phyloP scores from a whole-genome alignment of 2,888 invertebrate genomes.

The Napeogenes sylphis region DNA sequence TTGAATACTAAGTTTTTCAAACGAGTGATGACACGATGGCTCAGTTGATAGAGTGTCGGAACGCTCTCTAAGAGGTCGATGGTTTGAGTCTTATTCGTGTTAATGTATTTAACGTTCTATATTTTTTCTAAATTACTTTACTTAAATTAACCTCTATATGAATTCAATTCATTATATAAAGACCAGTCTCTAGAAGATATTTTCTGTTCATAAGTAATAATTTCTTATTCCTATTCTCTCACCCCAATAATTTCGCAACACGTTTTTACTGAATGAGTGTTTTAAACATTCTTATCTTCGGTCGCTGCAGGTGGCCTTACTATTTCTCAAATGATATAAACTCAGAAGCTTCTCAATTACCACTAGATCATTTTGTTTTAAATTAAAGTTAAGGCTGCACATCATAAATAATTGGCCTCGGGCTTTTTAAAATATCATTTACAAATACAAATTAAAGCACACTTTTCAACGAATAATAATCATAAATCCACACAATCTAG shows the following conservation, averaged over 20 bases:
- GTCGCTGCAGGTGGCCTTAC: conserved; percentile 1
- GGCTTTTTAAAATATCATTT: background rate
- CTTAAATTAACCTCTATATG: background rate
- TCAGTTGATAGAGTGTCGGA: no score
- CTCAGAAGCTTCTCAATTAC: conserved; percentile 1
- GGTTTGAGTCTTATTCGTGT: no score
- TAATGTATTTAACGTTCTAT: no score
- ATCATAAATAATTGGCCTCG: background rate
- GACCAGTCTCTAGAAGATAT: background rate
- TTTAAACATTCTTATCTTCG: background rate
- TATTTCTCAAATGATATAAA: background rate
- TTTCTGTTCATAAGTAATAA: background rate
- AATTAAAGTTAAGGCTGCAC: background rate
- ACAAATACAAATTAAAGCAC: conserved; percentile 5
- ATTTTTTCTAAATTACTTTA: background rate
- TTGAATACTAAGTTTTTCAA: no score
- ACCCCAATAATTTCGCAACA: conserved; percentile 4
- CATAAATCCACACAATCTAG: conserved; percentile 5
- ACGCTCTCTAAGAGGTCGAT: no score
- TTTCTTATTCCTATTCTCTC: background rate
- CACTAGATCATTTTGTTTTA: background rate
- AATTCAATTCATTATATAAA: background rate
- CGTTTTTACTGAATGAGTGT: background rate
- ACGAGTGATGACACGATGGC: no score
- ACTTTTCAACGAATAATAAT: conserved; percentile 1